Conservation (phyloP, 2,888 invertebrate species). For the Xestia rhomboidea region DNA sequence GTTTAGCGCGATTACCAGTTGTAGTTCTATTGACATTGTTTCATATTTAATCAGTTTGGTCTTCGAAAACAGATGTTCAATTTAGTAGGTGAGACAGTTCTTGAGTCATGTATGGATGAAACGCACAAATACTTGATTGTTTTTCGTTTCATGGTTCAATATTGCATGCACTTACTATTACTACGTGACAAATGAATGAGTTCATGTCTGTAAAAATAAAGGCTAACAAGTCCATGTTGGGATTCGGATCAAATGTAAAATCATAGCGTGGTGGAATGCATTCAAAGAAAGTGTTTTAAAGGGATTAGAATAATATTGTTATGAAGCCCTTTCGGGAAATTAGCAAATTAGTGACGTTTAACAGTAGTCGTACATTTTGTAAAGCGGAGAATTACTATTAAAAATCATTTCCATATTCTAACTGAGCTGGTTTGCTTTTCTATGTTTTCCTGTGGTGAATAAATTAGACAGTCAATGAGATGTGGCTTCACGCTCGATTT, state of each 20-base stretch:
- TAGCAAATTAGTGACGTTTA: too few relatives aligned
- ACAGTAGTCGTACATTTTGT: neutral
- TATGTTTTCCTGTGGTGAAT: slow-evolving; percentile 43
- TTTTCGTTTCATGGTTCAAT: neutral
- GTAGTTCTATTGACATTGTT: neutral
- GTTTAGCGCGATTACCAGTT: neutral
- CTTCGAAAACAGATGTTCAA: neutral
- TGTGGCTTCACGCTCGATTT: slow-evolving; percentile 42
- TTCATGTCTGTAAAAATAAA: neutral
- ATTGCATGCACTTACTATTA: neutral
- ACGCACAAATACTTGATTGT: neutral
- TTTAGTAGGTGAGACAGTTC: neutral
- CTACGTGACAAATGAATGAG: neutral
- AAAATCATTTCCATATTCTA: neutral
- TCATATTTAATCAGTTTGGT: neutral
- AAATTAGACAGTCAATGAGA: slow-evolving; percentile 26
- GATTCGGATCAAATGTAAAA: neutral
- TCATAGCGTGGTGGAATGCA: neutral
- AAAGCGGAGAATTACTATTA: neutral
- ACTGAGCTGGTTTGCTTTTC: slow-evolving; percentile 21
- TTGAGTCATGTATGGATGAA: neutral
- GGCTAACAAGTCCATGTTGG: neutral
- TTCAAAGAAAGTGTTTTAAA: neutral
- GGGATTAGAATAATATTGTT: neutral
- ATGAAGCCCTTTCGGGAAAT: neutral